Conservation (phyloP, 2,888 invertebrate genomes). For the Andrena bicolor region DNA sequence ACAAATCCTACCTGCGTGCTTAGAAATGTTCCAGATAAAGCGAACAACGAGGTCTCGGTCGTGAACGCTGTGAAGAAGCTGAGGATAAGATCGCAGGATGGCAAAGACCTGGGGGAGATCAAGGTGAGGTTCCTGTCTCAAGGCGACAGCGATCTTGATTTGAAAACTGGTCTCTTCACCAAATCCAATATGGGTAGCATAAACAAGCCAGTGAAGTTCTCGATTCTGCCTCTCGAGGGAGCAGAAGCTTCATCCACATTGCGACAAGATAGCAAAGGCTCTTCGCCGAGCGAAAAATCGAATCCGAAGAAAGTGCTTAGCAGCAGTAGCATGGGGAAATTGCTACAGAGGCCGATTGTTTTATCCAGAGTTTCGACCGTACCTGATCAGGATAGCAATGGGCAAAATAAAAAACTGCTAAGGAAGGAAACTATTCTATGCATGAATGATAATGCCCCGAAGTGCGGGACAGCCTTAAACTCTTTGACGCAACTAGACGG, state of each 20-base stretch:
- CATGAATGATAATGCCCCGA: not conserved
- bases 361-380: not conserved
- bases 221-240: not conserved
- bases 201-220: not conserved
- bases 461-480: not conserved
- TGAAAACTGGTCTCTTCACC: conserved; percentile 60
- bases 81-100: conserved; percentile 75
- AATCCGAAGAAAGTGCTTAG: not conserved
- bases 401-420: not conserved
- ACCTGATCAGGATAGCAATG: not conserved
- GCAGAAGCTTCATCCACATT: not conserved
- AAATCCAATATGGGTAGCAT: conserved; percentile 29
- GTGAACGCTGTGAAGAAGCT: conserved; percentile 67
- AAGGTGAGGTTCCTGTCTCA: conserved; percentile 70
- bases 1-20: not conserved
- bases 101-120: conserved; percentile 79
- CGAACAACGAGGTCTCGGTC: not conserved
- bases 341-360: not conserved
- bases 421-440: not conserved
- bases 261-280: too few relatives aligned
- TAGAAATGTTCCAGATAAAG: not conserved
- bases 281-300: too few relatives aligned
- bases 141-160: conserved; percentile 35
- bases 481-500: not conserved
- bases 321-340: not conserved